Conservation (phyloP, 2,888 invertebrate species). For the Metallyticus violacea region DNA sequence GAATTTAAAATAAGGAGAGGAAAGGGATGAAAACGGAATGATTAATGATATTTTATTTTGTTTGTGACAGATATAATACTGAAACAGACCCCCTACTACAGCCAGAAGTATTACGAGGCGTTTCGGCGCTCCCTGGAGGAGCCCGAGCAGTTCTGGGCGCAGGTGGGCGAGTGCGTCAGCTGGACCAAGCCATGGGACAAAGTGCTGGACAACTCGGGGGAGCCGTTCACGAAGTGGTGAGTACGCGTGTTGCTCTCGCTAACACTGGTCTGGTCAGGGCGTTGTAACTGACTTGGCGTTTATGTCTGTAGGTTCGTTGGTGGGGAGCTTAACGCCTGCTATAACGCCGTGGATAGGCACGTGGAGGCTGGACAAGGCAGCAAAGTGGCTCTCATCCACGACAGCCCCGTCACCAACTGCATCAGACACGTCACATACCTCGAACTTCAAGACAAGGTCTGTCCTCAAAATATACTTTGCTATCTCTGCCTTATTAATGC, state of each 20-base stretch:
- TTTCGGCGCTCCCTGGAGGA: constrained; percentile 67
- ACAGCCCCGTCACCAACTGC: constrained; percentile 82
- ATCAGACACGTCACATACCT: constrained; percentile 75
- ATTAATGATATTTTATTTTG: too few species aligned
- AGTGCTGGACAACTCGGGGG: constrained; percentile 78
- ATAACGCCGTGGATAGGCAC: constrained; percentile 91
- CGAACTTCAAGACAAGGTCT: constrained; percentile 75
- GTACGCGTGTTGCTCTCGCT: constrained; percentile 13
- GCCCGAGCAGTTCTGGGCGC: constrained; percentile 84
- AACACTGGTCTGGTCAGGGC: not conserved
- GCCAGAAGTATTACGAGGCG: constrained; percentile 59
- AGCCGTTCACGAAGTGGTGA: constrained; percentile 90
- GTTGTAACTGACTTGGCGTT: too few species aligned
- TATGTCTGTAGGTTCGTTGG: constrained; percentile 70
- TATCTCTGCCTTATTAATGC: too few species aligned
- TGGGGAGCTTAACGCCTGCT: constrained; percentile 88
- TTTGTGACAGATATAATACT: constrained; percentile 41
- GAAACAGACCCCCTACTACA: constrained; percentile 42
- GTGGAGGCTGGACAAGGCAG: constrained; percentile 74
- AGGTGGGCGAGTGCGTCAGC: constrained; percentile 67
- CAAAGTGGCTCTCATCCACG: constrained; percentile 81
- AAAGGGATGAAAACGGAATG: too few species aligned
- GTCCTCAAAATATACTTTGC: too few species aligned
- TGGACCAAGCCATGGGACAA: constrained; percentile 85
- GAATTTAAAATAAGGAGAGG: too few species aligned